Evolutionary conservation across 2,113 vertebrate species (phyloP).

Genomic region (rabbit (Oryctolagus cuniculus)): mOryCun1.1 NC_091439.1:126346001-126346500

Average conservation of each 20-base stretch:
- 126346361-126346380: not conserved
- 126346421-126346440: not conserved
- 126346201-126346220: not conserved
- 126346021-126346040: not conserved
- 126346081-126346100: not conserved
- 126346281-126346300: not conserved
- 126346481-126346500: not conserved
- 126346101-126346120: not conserved
- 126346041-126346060: not conserved
- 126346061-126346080: not conserved
- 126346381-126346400: not conserved
- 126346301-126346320: not conserved
- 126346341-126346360: not conserved
- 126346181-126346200: not conserved
- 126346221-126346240: not conserved
- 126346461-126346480: not conserved
- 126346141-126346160: not conserved
- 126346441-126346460: not conserved
- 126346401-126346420: not conserved
- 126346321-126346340: not conserved
- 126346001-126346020: not conserved
- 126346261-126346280: not conserved
- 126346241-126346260: not conserved
- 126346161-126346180: not conserved
- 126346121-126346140: not conserved